phyloP scores from a whole-genome alignment of 2,113 vertebrate species.

The human (Homo sapiens) region DNA sequence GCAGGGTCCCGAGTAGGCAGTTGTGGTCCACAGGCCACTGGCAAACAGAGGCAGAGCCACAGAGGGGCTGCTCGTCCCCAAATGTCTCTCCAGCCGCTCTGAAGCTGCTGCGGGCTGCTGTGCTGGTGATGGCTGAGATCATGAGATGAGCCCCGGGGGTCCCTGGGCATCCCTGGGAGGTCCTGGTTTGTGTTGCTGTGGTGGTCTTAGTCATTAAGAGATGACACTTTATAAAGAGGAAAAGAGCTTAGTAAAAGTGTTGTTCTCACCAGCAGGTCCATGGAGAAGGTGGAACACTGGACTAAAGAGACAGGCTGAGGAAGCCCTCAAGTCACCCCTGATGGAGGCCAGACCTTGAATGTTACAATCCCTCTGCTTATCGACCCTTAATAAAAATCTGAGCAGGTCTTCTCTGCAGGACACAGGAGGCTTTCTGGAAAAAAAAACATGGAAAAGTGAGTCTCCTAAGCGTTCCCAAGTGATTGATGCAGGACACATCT shows the following conservation, averaged over 20 bases:
- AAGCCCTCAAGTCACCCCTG: fast-evolving
- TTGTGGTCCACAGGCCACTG: background rate
- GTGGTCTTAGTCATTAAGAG: too few relatives aligned
- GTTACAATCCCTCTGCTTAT: background rate
- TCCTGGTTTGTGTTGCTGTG: background rate
- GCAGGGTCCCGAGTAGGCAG: fast-evolving
- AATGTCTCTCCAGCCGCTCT: too few relatives aligned
- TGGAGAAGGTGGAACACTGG: fast-evolving
- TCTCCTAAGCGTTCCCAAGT: background rate
- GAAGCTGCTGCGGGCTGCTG: background rate
- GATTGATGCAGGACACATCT: too few relatives aligned
- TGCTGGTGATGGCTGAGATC: background rate
- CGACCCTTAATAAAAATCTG: background rate
- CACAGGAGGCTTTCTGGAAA: background rate
- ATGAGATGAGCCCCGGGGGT: background rate
- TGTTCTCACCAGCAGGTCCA: background rate
- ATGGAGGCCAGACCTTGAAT: fast-evolving
- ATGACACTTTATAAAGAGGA: fast-evolving
- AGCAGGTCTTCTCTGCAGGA: background rate
- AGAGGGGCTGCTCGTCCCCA: background rate
- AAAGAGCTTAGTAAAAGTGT: fast-evolving
- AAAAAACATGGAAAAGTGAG: background rate
- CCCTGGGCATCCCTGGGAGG: background rate
- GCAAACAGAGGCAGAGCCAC: background rate
- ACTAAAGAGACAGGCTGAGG: fast-evolving